Base-by-base conservation (phyloP, 1,140 invertebrate genomes). In the Drosophila saltans region DNA sequence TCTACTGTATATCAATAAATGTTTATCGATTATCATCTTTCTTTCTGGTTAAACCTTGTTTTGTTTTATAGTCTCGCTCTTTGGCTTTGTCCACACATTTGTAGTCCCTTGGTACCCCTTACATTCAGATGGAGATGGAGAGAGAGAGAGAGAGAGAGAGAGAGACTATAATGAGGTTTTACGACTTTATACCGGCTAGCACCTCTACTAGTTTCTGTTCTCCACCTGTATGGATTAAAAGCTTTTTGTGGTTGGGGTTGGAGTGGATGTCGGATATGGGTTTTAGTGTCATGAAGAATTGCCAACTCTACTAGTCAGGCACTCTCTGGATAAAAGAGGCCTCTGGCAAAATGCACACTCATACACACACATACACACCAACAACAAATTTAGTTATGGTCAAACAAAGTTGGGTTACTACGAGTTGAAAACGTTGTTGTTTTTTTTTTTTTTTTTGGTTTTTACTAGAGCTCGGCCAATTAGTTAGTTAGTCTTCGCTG, bases 151-250 rank as follows among this genome's bases (percentile, higher is more conserved):
- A 30, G 59, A 76, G 16, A 16, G 16, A 16, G 16, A 16, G 16
- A 36, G 28, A 30, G 59, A 76, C 63, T 76, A 69, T 88, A 78
- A 86, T 85, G 68, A 76, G 79, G 83, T 69, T 85, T 85, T 81
- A 85, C 75, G 79, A 77, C 64, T 36, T 24, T 21, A 30, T 21
- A 43, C 59, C 52, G 43, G 65, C 52, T 36, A 36, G 33, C 33
- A 36, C 3, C 33, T 36, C 33, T 36, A 36, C 33, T 36, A 36
- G 33, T 7, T 52, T 52, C 45, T 52, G 7, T 3, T 3, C 21
- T 52, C 45, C 24, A 66, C 57, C 74, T 77, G 62, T 62, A 40
- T 63, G 68, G 74, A 77, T 77, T 78, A 78, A 78, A 77, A 78
- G 75, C 75, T 78, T 78, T 78, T 78, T 77, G 75, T 40, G 68